A percentile compares a stretch with the other conserved stretches of the same genome.
phyloP scores from a whole-genome alignment of 2,797 vertebrate species.

The Pitangus sulphuratus region DNA sequence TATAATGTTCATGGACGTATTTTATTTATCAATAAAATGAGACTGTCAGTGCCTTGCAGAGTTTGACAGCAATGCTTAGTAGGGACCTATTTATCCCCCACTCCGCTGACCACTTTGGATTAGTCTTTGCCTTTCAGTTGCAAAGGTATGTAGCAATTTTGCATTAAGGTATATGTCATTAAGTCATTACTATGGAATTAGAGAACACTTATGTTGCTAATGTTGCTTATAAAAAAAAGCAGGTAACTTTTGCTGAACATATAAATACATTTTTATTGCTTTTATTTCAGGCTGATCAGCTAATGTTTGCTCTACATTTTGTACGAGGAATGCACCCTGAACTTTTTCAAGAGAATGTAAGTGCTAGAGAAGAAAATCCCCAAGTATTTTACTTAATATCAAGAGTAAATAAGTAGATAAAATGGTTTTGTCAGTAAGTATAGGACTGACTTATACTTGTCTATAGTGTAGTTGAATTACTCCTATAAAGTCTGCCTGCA shows the following conservation, averaged over 20 bases:
- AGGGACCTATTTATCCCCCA: not conserved
- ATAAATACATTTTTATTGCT: not conserved
- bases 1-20: not conserved
- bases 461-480: not conserved
- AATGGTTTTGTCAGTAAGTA: not conserved
- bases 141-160: not conserved
- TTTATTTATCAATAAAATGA: not conserved
- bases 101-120: not conserved
- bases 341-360: conserved; percentile 92
- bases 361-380: conserved; percentile 32
- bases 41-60: not conserved
- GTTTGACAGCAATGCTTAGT: not conserved
- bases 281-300: conserved; percentile 87
- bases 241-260: not conserved
- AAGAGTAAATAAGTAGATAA: not conserved
- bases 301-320: conserved; percentile 97
- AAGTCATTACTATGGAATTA: not conserved
- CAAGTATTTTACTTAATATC: not conserved
- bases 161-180: not conserved
- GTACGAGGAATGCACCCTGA: conserved; percentile 92
- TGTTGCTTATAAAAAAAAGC: not conserved
- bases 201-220: not conserved
- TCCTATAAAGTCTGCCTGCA: not conserved
- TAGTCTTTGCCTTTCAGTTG: not conserved
- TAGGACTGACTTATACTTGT: not conserved